phyloP scores from a whole-genome alignment of 2,797 vertebrate species.

The Girardinus metallicus region DNA sequence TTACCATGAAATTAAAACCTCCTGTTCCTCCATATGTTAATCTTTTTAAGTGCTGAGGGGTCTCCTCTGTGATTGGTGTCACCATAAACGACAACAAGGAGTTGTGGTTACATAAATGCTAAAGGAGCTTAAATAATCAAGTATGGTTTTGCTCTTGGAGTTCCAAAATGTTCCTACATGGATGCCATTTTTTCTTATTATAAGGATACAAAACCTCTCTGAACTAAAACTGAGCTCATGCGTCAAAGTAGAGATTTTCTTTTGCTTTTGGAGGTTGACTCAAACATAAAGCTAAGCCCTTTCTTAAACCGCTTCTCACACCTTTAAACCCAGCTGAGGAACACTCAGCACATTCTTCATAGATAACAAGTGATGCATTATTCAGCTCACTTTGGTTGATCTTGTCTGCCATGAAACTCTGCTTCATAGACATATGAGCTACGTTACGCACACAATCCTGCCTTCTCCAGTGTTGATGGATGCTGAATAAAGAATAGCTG shows the following conservation, averaged over 20 bases:
- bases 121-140: background rate
- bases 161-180: background rate
- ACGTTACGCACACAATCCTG: conserved; percentile 27
- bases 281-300: conserved; percentile 28
- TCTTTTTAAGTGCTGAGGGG: conserved; percentile 73
- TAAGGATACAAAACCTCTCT: conserved; percentile 39
- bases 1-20: conserved; percentile 56
- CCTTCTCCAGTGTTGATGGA: conserved; percentile 40
- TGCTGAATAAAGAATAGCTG: conserved; percentile 45
- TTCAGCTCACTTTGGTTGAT: conserved; percentile 62
- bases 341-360: conserved; percentile 62
- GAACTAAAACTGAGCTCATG: conserved; percentile 55
- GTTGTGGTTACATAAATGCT: conserved; percentile 5
- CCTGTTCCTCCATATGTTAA: conserved; percentile 55
- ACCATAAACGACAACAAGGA: conserved; percentile 63
- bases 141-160: background rate
- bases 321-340: conserved; percentile 47
- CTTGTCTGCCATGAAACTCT: conserved; percentile 58
- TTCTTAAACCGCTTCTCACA: conserved; percentile 39
- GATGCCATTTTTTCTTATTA: conserved; percentile 44
- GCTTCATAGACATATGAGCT: conserved; percentile 39
- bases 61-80: conserved; percentile 61
- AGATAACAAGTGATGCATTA: conserved; percentile 67
- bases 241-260: conserved; percentile 53
- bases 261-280: conserved; percentile 29